These are phyloP conservation scores for Sinohyriopsis cumingii DNA, from an alignment of 2,888 invertebrate species.

Conservation along the genomic window DNA sequence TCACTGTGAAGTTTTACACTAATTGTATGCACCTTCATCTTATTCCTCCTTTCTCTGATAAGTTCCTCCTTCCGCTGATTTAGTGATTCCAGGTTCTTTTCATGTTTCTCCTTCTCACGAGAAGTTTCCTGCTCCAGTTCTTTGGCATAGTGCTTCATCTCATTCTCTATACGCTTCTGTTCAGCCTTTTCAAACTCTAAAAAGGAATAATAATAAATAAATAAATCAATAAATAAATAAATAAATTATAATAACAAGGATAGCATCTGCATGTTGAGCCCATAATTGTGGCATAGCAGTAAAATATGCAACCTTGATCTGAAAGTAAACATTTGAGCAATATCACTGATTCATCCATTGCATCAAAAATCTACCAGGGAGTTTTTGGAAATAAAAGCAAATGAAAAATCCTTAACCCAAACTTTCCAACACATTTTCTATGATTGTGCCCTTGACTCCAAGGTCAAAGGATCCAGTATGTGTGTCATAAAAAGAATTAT, in stretches of 20 bases:
- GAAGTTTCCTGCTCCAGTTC: conserved; percentile 60
- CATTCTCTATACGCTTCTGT: conserved; percentile 52
- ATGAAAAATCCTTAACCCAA: no score
- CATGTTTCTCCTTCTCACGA: conserved; percentile 58
- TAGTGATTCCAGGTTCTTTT: conserved; percentile 58
- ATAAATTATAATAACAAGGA: neutral
- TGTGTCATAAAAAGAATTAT: no score
- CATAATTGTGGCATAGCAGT: no score
- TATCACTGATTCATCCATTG: no score
- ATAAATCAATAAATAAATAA: neutral
- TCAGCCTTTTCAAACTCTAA: conserved; percentile 61
- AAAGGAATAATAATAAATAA: conserved; percentile 5
- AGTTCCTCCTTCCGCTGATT: conserved; percentile 65
- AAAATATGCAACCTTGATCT: no score
- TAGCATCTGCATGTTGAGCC: neutral
- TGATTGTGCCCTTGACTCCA: no score
- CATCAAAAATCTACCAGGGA: no score
- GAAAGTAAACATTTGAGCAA: no score
- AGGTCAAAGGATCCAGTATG: no score
- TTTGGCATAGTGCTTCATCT: conserved; percentile 55
- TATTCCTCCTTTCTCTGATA: conserved; percentile 57
- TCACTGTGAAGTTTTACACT: neutral
- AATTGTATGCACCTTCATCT: conserved; percentile 55
- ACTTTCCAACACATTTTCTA: no score
- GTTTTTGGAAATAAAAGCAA: no score